Evolutionary conservation across 2,113 vertebrate species (phyloP), one percentile per base, ranked within the genome.

Genomic region (Syrmaticus mikado): DNA sequence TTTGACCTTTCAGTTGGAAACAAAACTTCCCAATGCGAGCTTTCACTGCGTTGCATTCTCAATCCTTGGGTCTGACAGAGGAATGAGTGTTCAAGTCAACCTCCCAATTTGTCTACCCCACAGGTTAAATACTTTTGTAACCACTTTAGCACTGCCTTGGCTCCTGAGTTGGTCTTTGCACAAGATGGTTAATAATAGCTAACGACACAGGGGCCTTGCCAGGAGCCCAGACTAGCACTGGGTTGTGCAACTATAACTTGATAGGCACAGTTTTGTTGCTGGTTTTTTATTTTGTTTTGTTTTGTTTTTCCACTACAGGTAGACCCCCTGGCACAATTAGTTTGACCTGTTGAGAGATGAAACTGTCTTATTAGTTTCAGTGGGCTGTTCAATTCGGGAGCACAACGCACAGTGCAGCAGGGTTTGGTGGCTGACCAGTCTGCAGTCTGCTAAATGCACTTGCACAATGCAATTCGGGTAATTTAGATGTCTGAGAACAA

Each of bases 271-370:
- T 48, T 80, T 87, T 93, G 85, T 52, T 94, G 61, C 24, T 57
- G 55, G 2, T 14, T 61, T 24, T 38, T 61, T 36, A 9, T 36
- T 36, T 53, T 53, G 50, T 27, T 52, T 38, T 38, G 52, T 30
- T 62, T 62, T 27, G 27, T 28, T 66, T 94, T 97, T 92, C 85
- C 92, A 87, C 79, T 72, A 61, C 21, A 78, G 62, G 71, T 17
- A 50, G 11, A 68, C 82, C 94, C 62, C 11, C 90, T 85, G 81
- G 84, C 57, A 52, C 84, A 89, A 76, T 76, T 27, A n/a, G 27
- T 76, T 92, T 77, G 93, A 93, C 94, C 94, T 96, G 90, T 73
- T 38, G 70, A 84, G 82, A 75, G 68, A 87, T 85, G 85, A 75
- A 91, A 88, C 53, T 66, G 87, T 81, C 82, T 83, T 80, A 76